Percentiles rank a stretch among this genome's conserved stretches.
These are phyloP conservation scores for Ictalurus furcatus DNA, from an alignment of 2,113 vertebrate species.

Conservation along the genomic window DNA sequence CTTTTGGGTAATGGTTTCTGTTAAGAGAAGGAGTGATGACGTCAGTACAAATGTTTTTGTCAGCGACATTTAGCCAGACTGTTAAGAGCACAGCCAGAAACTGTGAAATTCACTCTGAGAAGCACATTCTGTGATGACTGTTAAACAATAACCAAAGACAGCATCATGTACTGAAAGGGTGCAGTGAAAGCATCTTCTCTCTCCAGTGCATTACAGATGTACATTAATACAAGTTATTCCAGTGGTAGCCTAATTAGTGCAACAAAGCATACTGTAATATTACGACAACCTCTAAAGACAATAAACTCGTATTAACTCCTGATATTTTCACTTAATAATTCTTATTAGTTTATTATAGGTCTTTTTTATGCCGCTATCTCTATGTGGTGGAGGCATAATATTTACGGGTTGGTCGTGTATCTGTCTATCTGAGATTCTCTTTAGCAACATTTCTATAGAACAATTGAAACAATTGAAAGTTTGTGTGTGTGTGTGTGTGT, in stretches of 20 bases:
- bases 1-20: not conserved
- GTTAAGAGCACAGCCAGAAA: constrained; percentile 4
- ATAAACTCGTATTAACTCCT: not conserved
- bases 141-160: not conserved
- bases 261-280: not conserved
- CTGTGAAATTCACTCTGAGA: not conserved
- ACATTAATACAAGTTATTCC: not conserved
- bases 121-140: not conserved
- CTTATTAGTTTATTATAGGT: too few relatives aligned
- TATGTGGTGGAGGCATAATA: not conserved
- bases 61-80: not conserved
- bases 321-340: not conserved
- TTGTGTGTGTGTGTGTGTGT: too few relatives aligned
- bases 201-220: not conserved
- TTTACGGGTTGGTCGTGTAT: too few relatives aligned
- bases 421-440: not conserved
- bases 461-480: not conserved
- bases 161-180: not conserved
- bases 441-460: not conserved
- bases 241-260: not conserved
- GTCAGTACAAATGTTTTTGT: not conserved
- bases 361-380: not conserved
- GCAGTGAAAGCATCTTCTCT: not conserved
- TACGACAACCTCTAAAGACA: not conserved
- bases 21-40: not conserved